Evolutionary conservation across 2,797 vertebrate genomes (phyloP).

Genomic region (Sebastiscus albofasciatus): DNA sequence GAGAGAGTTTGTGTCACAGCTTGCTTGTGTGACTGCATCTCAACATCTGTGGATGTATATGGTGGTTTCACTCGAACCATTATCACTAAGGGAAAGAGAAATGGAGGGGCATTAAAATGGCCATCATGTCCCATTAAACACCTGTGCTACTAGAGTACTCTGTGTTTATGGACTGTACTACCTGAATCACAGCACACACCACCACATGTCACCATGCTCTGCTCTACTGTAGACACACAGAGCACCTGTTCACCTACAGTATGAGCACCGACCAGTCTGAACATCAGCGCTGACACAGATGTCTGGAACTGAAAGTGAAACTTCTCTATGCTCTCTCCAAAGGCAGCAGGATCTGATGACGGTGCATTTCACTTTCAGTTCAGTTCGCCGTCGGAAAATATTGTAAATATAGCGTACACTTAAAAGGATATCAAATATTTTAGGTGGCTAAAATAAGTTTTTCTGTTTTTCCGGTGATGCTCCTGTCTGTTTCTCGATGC

Average conservation of each 20-base stretch:
- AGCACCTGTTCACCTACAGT: constrained; percentile 15
- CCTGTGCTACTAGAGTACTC: constrained; percentile 19
- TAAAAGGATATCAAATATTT: too few species aligned
- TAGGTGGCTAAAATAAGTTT: too few species aligned
- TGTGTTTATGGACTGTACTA: constrained; percentile 8
- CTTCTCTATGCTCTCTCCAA: too few species aligned
- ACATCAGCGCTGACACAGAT: background rate
- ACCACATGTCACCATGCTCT: background rate
- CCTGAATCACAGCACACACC: constrained; percentile 7
- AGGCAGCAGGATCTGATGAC: too few species aligned
- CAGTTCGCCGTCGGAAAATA: too few species aligned
- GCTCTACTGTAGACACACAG: background rate
- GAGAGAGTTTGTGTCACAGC: background rate
- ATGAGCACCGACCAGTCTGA: background rate
- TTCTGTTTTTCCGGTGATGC: too few species aligned
- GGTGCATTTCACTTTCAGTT: too few species aligned
- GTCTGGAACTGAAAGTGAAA: too few species aligned
- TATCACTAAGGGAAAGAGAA: constrained; percentile 20
- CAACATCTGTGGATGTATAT: constrained; percentile 17
- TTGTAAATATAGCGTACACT: too few species aligned
- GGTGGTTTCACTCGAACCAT: constrained; percentile 16
- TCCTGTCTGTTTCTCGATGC: too few species aligned
- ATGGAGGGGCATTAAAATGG: background rate
- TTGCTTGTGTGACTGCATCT: background rate
- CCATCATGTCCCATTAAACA: constrained; percentile 41